phyloP scores from a whole-genome alignment of 2,888 invertebrate species.

The Trypoxylon attenuatum region DNA sequence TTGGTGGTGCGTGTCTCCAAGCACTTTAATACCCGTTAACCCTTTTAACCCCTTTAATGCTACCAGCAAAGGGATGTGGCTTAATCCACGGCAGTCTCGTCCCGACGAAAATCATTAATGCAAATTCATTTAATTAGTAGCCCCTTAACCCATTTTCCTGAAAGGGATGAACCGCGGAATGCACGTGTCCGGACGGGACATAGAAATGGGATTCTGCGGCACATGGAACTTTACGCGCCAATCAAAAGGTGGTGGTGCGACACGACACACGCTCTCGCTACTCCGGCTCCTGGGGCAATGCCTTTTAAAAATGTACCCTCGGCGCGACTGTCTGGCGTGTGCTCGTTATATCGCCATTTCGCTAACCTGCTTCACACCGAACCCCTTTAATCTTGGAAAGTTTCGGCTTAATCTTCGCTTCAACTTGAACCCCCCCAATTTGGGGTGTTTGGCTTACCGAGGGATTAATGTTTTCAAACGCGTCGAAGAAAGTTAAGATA shows the following conservation, averaged over 20 bases:
- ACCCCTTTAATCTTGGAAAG: constrained; percentile 44
- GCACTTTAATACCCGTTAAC: constrained; percentile 40
- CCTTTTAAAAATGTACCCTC: background rate
- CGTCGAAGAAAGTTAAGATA: constrained; percentile 39
- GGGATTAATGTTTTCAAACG: constrained; percentile 52
- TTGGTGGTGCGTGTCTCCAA: constrained; percentile 24
- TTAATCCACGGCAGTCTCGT: constrained; percentile 25
- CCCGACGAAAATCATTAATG: constrained; percentile 48
- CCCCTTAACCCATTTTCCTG: constrained; percentile 14
- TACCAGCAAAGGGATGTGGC: constrained; percentile 33
- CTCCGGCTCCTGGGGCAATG: background rate
- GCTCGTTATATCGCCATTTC: constrained; percentile 20
- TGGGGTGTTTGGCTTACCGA: constrained; percentile 44
- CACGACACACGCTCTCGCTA: background rate
- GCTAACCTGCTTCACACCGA: constrained; percentile 20
- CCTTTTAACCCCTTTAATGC: constrained; percentile 46
- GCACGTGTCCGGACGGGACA: background rate
- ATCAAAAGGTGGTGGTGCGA: background rate
- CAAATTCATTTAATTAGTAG: constrained; percentile 45
- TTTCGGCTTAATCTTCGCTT: constrained; percentile 52
- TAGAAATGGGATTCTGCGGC: background rate
- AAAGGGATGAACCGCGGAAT: background rate
- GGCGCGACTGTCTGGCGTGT: background rate
- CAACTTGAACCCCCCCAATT: constrained; percentile 51
- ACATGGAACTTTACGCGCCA: background rate